Base-by-base conservation (phyloP, 1,140 invertebrate genomes). In the Nephila pilipes region DNA sequence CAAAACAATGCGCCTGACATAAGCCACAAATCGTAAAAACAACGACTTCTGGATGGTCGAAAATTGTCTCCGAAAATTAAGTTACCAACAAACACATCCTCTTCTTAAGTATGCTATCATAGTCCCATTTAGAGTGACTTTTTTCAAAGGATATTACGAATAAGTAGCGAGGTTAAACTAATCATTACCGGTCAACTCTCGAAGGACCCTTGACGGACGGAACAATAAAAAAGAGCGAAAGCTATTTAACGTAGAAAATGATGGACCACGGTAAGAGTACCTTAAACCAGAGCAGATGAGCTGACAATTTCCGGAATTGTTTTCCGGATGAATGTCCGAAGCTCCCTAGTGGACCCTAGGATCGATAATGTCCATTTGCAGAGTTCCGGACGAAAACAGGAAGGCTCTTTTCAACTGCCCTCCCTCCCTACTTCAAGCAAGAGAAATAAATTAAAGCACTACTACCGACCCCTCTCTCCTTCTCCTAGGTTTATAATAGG, bases 251-350 rank as follows among this genome's bases (percentile, higher is more conserved):
- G 80, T 20, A 38, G 38, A 81, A 46, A 81, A 81, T 81, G 80
- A 81, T 55, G 38, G 80, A 55, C 38, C 36, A 20, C 16, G 29
- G 25, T 58, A 90, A 80, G 63, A 79, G 88, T 58, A 90, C 58
- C 88, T 90, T 90, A 88, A 90, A 58, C 69, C 46, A 65, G 32
- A 25, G 25, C 69, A 90, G 88, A 90, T 90, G 88, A 90, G 69
- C 55, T 46, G 54, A 90, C 88, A 90, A 90, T 90, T 90, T 90
- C 88, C 88, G 88, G 88, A 90, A 90, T 90, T 90, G 88, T 90
- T 90, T 90, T 90, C 65, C 38, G 58, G 69, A 90, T 79, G 69
- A 90, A 90, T 80, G 65, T 80, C 88, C 75, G 29, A 29, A 25
- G 32, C 29, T 57, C 55, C 88, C 69, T 22, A 36, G 87, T 25